Evolutionary conservation across 2,797 vertebrate genomes (phyloP).

Genomic region (Tolypeutes matacus): DNA sequence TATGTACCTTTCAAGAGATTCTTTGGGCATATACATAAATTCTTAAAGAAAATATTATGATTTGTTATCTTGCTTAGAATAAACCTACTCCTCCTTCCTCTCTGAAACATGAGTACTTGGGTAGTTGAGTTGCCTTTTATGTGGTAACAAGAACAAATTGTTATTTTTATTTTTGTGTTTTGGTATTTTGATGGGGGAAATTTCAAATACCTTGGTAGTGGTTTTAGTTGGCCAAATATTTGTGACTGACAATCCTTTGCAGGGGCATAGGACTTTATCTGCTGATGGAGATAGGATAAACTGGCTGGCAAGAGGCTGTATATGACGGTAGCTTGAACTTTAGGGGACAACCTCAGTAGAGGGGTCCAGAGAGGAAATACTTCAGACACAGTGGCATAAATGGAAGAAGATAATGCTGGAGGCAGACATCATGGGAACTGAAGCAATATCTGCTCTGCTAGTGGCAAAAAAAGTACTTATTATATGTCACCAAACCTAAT

Average conservation of each 20-base stretch:
- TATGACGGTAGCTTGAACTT: background rate
- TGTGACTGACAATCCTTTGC: background rate
- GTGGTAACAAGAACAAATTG: background rate
- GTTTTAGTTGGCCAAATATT: background rate
- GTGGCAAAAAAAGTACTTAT: background rate
- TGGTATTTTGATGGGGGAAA: background rate
- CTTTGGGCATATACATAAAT: constrained; percentile 38
- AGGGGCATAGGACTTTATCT: background rate
- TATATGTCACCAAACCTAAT: background rate
- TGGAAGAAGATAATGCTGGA: background rate
- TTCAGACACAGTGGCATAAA: background rate
- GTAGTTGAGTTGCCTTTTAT: background rate
- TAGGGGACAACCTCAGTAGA: background rate
- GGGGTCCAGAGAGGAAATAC: background rate
- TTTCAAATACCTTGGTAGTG: background rate
- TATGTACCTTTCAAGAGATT: background rate
- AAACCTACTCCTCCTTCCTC: background rate
- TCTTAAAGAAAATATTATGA: constrained; percentile 21
- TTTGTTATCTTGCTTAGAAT: background rate
- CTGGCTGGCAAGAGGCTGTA: background rate
- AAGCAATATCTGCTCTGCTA: background rate
- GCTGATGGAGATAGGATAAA: background rate
- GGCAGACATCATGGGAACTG: background rate
- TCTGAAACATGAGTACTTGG: background rate
- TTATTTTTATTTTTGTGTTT: constrained; percentile 4